Conservation (phyloP, 2,797 vertebrate species). For the Pogonophryne albipinna region DNA sequence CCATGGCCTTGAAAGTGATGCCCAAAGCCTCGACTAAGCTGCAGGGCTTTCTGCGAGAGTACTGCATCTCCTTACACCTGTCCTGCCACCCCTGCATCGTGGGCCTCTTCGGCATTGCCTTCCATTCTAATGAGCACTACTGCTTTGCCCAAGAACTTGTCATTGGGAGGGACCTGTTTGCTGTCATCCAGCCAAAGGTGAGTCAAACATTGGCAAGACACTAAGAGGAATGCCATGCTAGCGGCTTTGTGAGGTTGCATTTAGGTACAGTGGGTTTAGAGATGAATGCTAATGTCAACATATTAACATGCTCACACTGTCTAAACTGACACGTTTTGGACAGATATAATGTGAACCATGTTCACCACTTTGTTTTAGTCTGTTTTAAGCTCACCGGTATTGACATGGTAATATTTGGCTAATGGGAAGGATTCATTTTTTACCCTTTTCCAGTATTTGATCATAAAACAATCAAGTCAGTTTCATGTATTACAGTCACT, state of each 20-base stretch:
- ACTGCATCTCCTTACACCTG: constrained; percentile 87
- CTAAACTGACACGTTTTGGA: no score
- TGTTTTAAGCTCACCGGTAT: no score
- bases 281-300: neutral
- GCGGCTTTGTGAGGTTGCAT: no score
- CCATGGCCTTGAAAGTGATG: constrained; percentile 90
- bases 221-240: neutral
- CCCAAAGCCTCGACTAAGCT: constrained; percentile 87
- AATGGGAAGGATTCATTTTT: no score
- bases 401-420: no score
- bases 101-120: constrained; percentile 87
- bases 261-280: neutral
- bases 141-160: constrained; percentile 89
- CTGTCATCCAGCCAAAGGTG: constrained; percentile 89
- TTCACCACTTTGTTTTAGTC: no score
- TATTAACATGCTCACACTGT: neutral
- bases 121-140: constrained; percentile 88
- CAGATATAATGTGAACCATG: no score
- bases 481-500: no score
- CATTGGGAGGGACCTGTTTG: constrained; percentile 85
- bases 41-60: constrained; percentile 87
- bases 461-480: no score
- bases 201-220: constrained; percentile 24
- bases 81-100: constrained; percentile 88
- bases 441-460: no score